Conservation (phyloP, 2,113 vertebrate species). For the Alaudala cheleensis region DNA sequence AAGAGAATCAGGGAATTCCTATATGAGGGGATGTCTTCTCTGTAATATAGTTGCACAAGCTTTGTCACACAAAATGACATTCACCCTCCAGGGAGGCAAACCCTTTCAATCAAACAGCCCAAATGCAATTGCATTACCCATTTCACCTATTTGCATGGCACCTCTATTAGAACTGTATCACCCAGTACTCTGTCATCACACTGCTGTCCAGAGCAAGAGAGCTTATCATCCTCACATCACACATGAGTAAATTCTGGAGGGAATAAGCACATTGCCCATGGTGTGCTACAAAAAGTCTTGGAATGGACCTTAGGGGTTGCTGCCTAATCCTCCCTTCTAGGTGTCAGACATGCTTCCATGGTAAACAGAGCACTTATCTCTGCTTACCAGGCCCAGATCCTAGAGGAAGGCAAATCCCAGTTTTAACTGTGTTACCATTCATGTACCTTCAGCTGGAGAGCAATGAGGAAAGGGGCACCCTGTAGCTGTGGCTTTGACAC, state of each 20-base stretch:
- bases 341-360: neutral
- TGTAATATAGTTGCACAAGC: neutral
- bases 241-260: neutral
- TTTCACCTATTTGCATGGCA: neutral
- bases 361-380: neutral
- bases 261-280: neutral
- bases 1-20: neutral
- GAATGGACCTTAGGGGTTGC: neutral
- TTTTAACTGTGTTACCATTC: neutral
- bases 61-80: neutral
- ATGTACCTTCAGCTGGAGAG: neutral
- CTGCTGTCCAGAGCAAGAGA: neutral
- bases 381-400: neutral
- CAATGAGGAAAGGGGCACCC: neutral
- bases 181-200: neutral
- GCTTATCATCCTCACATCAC: neutral
- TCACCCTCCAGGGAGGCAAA: neutral
- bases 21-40: neutral
- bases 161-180: neutral
- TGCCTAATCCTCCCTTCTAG: neutral
- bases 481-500: neutral
- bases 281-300: neutral
- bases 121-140: neutral
- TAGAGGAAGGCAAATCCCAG: neutral
- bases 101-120: neutral